Conservation (phyloP, 2,888 invertebrate species). For the Ectemnius lituratus region DNA sequence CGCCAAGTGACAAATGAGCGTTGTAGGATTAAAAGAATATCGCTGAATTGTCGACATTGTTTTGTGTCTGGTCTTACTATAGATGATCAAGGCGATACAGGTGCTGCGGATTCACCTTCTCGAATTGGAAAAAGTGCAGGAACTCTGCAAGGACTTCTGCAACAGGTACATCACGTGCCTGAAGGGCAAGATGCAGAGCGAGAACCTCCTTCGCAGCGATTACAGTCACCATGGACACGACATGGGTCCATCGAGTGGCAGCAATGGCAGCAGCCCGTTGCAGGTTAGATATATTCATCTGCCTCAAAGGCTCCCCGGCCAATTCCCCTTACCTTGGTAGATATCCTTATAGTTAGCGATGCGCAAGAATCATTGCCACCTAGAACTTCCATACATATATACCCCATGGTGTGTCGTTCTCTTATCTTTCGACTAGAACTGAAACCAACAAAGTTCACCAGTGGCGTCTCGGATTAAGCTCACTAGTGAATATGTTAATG, state of each 20-base stretch:
- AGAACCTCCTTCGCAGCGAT: slow-evolving; percentile 89
- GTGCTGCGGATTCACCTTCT: slow-evolving; percentile 94
- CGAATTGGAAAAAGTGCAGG: slow-evolving; percentile 96
- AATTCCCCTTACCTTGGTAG: slow-evolving; percentile 72
- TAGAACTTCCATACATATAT: background rate
- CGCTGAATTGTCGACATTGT: slow-evolving; percentile 27
- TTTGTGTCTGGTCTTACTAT: slow-evolving; percentile 53
- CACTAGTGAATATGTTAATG: background rate
- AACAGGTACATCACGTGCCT: slow-evolving; percentile 94
- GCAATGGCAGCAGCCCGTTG: slow-evolving; percentile 77
- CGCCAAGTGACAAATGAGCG: slow-evolving; percentile 8
- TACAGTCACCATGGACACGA: slow-evolving; percentile 81
- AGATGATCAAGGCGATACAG: slow-evolving; percentile 94
- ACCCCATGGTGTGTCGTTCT: background rate
- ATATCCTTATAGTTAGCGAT: slow-evolving; percentile 71
- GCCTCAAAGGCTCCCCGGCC: slow-evolving; percentile 59
- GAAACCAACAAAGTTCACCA: no score
- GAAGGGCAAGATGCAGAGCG: slow-evolving; percentile 94
- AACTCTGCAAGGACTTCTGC: slow-evolving; percentile 96
- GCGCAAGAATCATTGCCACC: slow-evolving; percentile 61
- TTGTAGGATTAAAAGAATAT: slow-evolving; percentile 28
- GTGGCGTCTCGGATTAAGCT: background rate
- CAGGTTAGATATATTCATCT: slow-evolving; percentile 73
- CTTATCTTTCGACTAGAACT: no score
- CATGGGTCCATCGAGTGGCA: slow-evolving; percentile 75